Percentiles rank a stretch among this genome's conserved stretches.
These are phyloP conservation scores for Leptogaster cylindrica DNA, from an alignment of 2,888 invertebrate species.

Conservation along the genomic window DNA sequence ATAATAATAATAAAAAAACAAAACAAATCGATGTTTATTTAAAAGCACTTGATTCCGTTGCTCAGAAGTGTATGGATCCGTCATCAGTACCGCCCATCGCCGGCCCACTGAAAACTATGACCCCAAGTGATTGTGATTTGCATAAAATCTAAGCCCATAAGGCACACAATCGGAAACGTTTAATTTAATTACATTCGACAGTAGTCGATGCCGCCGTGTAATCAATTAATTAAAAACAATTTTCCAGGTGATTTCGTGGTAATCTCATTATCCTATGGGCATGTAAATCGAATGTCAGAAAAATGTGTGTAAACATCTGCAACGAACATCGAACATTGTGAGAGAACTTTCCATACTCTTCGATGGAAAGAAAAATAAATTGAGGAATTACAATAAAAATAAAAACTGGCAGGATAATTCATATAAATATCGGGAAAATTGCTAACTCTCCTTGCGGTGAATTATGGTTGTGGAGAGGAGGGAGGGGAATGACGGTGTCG, in stretches of 20 bases:
- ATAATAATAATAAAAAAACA: too few species aligned
- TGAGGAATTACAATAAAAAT: too few species aligned
- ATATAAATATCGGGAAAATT: neutral
- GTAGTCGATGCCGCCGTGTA: conserved; percentile 13
- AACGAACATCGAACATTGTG: too few species aligned
- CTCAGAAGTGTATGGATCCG: too few species aligned
- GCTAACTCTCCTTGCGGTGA: neutral
- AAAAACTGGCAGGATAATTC: conserved; percentile 4
- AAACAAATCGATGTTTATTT: too few species aligned
- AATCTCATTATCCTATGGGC: conserved; percentile 27
- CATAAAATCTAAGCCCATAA: conserved; percentile 1
- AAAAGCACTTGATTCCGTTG: too few species aligned
- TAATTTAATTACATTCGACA: conserved; percentile 17
- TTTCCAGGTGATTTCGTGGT: conserved; percentile 38
- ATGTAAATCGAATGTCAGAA: too few species aligned
- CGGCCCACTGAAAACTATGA: neutral
- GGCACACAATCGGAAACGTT: neutral
- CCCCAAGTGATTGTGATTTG: neutral
- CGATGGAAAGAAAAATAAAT: too few species aligned
- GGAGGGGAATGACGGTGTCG: too few species aligned
- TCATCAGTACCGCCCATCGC: too few species aligned
- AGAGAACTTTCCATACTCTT: too few species aligned
- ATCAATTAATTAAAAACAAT: conserved; percentile 39
- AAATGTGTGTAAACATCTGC: conserved; percentile 17
- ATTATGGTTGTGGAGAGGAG: too few species aligned